Conservation (phyloP, 2,797 vertebrate species). For the Carapus acus region DNA sequence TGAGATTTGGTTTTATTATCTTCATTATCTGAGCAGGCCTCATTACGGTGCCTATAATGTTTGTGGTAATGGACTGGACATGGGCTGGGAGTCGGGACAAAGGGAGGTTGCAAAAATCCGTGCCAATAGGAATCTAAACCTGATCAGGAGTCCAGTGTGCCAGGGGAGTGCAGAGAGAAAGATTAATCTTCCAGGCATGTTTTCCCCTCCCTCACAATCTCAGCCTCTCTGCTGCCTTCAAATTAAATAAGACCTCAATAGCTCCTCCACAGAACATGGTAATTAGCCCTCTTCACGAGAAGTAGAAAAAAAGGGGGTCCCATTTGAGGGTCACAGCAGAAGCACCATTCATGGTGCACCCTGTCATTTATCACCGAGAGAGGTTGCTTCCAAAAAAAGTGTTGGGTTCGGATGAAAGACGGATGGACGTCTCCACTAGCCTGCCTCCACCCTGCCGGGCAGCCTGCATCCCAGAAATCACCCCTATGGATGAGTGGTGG, state of each 20-base stretch:
- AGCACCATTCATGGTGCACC: slow-evolving; percentile 61
- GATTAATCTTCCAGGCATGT: slow-evolving; percentile 61
- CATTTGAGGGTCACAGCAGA: slow-evolving; percentile 61
- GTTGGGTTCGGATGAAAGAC: slow-evolving; percentile 50
- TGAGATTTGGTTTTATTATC: slow-evolving; percentile 2
- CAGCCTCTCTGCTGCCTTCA: slow-evolving; percentile 52
- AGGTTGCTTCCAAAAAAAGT: slow-evolving; percentile 61
- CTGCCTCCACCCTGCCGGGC: slow-evolving; percentile 47
- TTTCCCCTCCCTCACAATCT: slow-evolving; percentile 41
- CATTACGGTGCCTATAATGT: slow-evolving; percentile 13
- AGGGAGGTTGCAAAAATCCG: slow-evolving; percentile 45
- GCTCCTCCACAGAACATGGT: slow-evolving; percentile 68
- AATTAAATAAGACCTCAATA: slow-evolving; percentile 73
- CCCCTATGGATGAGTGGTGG: slow-evolving; percentile 44
- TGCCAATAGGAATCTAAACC: slow-evolving; percentile 51
- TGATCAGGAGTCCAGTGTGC: slow-evolving; percentile 55
- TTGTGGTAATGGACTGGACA: slow-evolving; percentile 21
- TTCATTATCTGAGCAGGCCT: neutral
- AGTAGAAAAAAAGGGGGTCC: slow-evolving; percentile 50
- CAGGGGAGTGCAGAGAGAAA: slow-evolving; percentile 45
- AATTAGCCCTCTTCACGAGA: slow-evolving; percentile 70
- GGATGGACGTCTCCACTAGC: slow-evolving; percentile 58
- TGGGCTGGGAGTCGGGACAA: slow-evolving; percentile 9
- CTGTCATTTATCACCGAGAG: slow-evolving; percentile 68
- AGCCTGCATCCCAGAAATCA: slow-evolving; percentile 58